phyloP scores from a whole-genome alignment of 2,797 vertebrate genomes.

The Diglossa cyanea region DNA sequence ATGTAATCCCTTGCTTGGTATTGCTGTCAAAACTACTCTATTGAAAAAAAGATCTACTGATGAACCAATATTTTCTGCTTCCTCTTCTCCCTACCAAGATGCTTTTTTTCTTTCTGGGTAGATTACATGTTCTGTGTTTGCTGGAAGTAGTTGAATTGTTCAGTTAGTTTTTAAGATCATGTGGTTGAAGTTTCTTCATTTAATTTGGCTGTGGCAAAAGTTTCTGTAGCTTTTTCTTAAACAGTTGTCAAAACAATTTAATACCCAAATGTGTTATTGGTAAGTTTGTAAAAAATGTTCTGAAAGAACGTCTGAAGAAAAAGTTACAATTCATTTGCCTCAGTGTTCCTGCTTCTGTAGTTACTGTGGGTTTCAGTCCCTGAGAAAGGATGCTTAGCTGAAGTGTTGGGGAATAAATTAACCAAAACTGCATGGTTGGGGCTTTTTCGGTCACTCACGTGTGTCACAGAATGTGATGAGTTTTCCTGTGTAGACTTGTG shows the following conservation, averaged over 20 bases:
- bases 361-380: background rate
- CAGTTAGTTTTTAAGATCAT: background rate
- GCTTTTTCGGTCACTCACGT: accelerated
- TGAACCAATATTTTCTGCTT: background rate
- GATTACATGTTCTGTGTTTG: background rate
- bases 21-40: background rate
- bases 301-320: background rate
- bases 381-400: background rate
- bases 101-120: background rate
- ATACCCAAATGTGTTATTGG: background rate
- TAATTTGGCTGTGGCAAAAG: background rate
- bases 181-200: background rate
- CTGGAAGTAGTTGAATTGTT: background rate
- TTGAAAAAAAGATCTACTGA: background rate
- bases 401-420: background rate
- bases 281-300: background rate
- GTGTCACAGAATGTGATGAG: background rate
- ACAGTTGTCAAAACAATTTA: background rate
- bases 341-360: background rate
- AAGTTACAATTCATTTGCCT: background rate
- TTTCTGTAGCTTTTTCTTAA: background rate
- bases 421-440: background rate
- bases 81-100: background rate
- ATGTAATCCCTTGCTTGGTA: background rate
- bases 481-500: background rate